Evolutionary conservation across 2,888 invertebrate genomes (phyloP), one percentile per base, ranked within the genome.

Genomic region (Dyspetes luteomarginatus): DNA sequence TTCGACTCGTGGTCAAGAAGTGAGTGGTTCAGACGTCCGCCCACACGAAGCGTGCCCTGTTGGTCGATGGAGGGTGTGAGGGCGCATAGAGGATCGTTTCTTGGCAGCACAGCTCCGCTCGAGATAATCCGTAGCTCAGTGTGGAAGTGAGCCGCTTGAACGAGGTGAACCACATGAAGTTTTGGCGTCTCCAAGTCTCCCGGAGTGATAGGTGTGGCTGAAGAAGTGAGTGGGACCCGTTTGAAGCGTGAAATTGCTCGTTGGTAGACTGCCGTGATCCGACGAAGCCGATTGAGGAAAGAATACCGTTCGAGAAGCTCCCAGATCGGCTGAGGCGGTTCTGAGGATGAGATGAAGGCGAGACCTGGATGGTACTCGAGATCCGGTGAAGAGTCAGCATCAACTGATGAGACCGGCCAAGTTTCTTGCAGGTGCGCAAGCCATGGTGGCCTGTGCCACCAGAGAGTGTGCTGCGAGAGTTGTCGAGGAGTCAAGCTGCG

Each of bases 211-310:
- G 30, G 9, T n/a, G 36, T 1, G 2, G 36, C 9, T 0, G 36
- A n/a, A 36, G 36, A 0, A 12, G 12, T 2, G 36, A 2, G 9
- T 12, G 36, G 36, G 0, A 3, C 12, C 1, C 36, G 36, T 9
- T 12, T 0, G 36, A 36, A 12, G 2, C 12, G 36, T 2, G 36
- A 7, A 0, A 0, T 3, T 7, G 36, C 36, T 9, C 68, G 55
- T 30, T 50, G 55, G n/a, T 74, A 79, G 0, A 58, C 43, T 19
- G 79, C 56, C 7, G 76, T 81, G 24, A 68, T 15, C 45, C 65
- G 26, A 9, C 55, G 19, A 22, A 69, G 55, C 9, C 50, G 52
- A 41, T 30, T 64, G 50, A 58, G 36, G 9, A 26, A 69, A 19
- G 64, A 60, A 41, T 62, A 58, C 19, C 41, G 26, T 26, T 58